Conservation (phyloP, 2,888 invertebrate species). For the Amitus sp. region DNA sequence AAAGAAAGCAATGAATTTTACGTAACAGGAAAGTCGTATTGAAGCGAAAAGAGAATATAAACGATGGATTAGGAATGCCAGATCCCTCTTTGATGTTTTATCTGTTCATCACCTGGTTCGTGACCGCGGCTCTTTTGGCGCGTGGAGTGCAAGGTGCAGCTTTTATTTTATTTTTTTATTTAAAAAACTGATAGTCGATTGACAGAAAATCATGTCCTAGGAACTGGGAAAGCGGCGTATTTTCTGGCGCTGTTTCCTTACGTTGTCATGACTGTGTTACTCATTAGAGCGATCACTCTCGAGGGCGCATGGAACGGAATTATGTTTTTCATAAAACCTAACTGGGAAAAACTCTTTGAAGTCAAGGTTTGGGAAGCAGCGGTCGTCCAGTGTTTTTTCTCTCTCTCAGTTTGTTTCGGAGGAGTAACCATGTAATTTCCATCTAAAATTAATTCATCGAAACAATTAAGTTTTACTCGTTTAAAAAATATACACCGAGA, state of each 20-base stretch:
- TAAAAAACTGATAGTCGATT: no score
- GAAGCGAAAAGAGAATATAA: slow-evolving; percentile 67
- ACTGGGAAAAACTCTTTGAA: slow-evolving; percentile 73
- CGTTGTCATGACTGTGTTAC: slow-evolving; percentile 70
- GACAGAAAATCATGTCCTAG: no score
- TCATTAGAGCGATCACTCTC: slow-evolving; percentile 72
- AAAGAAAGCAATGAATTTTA: no score
- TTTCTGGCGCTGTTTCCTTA: slow-evolving; percentile 78
- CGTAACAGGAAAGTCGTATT: slow-evolving; percentile 68
- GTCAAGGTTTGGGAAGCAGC: slow-evolving; percentile 74
- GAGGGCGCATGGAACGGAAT: slow-evolving; percentile 74
- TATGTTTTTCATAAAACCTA: slow-evolving; percentile 73
- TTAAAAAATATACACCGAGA: no score
- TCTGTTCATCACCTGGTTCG: slow-evolving; percentile 68
- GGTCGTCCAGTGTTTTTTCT: slow-evolving; percentile 74
- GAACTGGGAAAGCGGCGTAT: slow-evolving; percentile 76
- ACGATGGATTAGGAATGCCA: slow-evolving; percentile 70
- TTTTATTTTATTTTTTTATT: no score
- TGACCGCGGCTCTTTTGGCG: slow-evolving; percentile 68
- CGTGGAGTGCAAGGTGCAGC: slow-evolving; percentile 71
- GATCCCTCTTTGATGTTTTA: slow-evolving; percentile 70
- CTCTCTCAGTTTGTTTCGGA: slow-evolving; percentile 73
- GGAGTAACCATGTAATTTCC: slow-evolving; percentile 72
- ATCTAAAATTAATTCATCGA: slow-evolving; percentile 73
- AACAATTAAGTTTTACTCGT: no score